Evolutionary conservation across 2,113 vertebrate genomes (phyloP).

Genomic region (pig (Sus scrofa)): T2T-Sscrofa CM000824.6:44845501-44846000

Average conservation of each 20-base stretch:
- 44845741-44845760: background rate
- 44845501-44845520: background rate
- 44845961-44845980: background rate
- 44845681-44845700: background rate
- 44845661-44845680: background rate
- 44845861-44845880: background rate
- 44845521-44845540: background rate
- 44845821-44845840: too few species aligned
- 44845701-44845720: background rate
- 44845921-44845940: background rate
- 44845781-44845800: background rate
- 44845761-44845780: background rate
- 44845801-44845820: too few species aligned
- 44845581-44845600: background rate
- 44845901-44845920: background rate
- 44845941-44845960: background rate
- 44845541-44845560: background rate
- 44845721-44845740: background rate
- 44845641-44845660: background rate
- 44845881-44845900: background rate
- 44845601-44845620: background rate
- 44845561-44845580: background rate
- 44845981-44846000: background rate
- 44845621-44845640: background rate
- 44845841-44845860: background rate